phyloP scores from a whole-genome alignment of 2,888 invertebrate species.

The Erebia palarica region DNA sequence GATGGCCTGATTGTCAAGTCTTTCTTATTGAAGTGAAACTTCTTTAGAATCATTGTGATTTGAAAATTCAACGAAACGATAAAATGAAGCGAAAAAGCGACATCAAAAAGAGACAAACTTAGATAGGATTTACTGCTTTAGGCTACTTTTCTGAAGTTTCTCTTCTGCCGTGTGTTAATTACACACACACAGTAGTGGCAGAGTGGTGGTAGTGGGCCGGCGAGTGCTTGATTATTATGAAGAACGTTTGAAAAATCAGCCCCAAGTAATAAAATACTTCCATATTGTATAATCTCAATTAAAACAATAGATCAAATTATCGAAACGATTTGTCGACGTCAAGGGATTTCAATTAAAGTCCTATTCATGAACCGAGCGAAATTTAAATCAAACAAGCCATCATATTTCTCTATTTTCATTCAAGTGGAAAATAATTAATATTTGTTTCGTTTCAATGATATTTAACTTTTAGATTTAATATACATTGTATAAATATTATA shows the following conservation, averaged over 20 bases:
- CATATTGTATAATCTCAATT: neutral
- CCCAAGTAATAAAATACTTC: neutral
- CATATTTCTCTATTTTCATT: conserved; percentile 12
- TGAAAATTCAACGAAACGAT: no score
- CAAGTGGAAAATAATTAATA: conserved; percentile 9
- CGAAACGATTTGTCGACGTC: conserved; percentile 8
- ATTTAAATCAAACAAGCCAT: conserved; percentile 19
- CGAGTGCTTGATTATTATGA: no score
- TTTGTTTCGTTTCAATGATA: conserved; percentile 8
- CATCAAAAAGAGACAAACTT: no score
- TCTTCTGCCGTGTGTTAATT: no score
- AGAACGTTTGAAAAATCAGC: neutral
- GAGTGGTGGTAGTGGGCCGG: no score
- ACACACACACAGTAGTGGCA: no score
- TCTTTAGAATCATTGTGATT: no score
- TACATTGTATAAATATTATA: neutral
- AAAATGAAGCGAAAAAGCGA: no score
- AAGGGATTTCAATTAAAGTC: conserved; percentile 21
- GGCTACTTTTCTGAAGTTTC: no score
- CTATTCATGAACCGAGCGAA: conserved; percentile 16
- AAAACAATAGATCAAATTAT: neutral
- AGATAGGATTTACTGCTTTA: no score
- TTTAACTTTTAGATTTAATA: neutral
- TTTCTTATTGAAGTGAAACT: no score
- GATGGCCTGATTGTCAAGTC: no score